Evolutionary conservation across 1,140 invertebrate genomes (phyloP), one percentile per base, ranked within the genome.

Genomic region (Calliopsis andreniformis): DNA sequence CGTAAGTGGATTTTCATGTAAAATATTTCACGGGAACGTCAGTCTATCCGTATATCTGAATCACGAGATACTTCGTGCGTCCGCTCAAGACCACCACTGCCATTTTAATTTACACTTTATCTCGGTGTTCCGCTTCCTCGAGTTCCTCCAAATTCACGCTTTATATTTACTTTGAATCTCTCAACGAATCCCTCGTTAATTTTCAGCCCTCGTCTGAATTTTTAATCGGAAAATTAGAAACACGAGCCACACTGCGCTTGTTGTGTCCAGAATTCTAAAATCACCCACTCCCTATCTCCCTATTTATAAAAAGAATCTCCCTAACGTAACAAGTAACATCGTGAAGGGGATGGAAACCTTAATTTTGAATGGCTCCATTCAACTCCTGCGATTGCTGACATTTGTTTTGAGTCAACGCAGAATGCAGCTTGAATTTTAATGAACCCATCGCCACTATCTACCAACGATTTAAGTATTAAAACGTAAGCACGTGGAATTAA

Each of bases 1-100:
- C 70, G 70, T 73, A 73, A 73, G 70, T 73, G 70, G 70, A 66
- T 73, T 73, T 73, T 66, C 70, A 73, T 73, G 70, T 73, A 73
- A 73, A 73, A 73, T 73, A 73, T 73, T 73, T 73, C 62, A 73
- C 61, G 49, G 28, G 61, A 32, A 66, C 49, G 62, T 73, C 70
- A 23, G 61, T 73, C 62, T 49, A 45, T 73, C 62, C 70, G 43
- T 45, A 66, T 66, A 66, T 66, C 62, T 73, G 70, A 73, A 73
- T 73, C 70, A 73, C 25, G 28, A 66, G 70, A 73, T 55, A 55
- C 47, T 64, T 64, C n/a, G 56, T 23, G 43, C 23, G 18, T 49
- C 49, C n/a, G 62, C 35, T 51, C 59, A 63, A 53, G 59, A 53
- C 70, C 35, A 51, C 18, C 32, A n/a, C 32, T 28, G 59, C 14